Evolutionary conservation across 2,888 invertebrate genomes (phyloP), one percentile per base, ranked within the genome.

Genomic region (Gryllus longicercus): DNA sequence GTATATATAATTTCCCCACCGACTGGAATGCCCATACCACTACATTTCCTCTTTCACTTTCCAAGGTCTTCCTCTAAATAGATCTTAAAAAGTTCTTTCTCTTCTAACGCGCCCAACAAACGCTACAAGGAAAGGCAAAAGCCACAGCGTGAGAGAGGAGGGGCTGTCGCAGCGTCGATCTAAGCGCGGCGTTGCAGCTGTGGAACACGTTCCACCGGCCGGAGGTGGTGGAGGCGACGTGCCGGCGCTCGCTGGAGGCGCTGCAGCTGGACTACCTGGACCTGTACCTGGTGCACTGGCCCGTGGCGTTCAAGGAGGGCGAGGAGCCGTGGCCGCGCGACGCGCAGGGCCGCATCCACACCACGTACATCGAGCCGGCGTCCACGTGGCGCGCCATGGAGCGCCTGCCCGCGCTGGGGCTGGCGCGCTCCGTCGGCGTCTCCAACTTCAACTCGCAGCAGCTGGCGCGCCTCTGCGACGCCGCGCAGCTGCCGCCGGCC

Each of bases 391-490:
- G 63, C 16, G 63, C 63, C 16, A 63, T 63, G 63, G 63, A 63
- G 63, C 63, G 63, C 16, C 63, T 63, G 16, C 63, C 63, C 14
- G 63, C 16, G n/a, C 14, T 63, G 63, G 63, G 63, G n/a, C 63
- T 63, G 16, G 63, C n/a, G 16, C 14, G n/a, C 16, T 63, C 63
- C 63, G n/a, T 63, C 63, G 63, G 63, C 14, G 63, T 63, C 63
- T 63, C 63, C 63, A 63, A 63, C 63, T 63, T 63, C 63, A 63
- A 63, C 63, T 63, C 63, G 63, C 63, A 63, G n/a, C 63, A 63
- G 63, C n/a, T 63, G 63, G 63, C 63, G 63, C 63, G 63, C 16
- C 14, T 63, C 63, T 63, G 63, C 63, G 63, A 14, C n/a, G 14
- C 63, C 63, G 63, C 63, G 16, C 14, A 14, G 63, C 16, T 63